Evolutionary conservation across 2,113 vertebrate genomes (phyloP), one percentile per base, ranked within the genome.

Genomic region (Nyctereutes procyonoides): DNA sequence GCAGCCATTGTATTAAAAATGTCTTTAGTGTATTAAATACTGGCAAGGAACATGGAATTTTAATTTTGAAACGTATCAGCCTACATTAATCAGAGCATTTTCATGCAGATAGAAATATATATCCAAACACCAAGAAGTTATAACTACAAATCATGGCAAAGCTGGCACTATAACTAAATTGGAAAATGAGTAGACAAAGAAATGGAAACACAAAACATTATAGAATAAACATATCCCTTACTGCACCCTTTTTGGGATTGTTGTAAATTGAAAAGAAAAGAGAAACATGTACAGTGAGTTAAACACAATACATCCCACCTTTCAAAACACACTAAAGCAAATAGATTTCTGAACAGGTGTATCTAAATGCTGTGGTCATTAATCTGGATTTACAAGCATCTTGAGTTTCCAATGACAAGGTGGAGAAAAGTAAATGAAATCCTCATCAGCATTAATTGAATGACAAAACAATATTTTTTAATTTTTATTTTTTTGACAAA

Each of bases 151-250:
- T 84, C 51, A 85, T 10, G 10, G 63, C 43, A 95, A 89, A 90
- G 53, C 28, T 51, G 43, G 83, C 9, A 93, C 26, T 63, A 73
- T 76, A 95, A 91, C 76, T 95, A 82, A 91, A 81, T 55, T 90
- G 69, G 67, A 97, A 97, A 93, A 96, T 43, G 69, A 69, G 30
- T 86, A 35, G 79, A 81, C 60, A 95, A 96, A 87, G 87, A 92
- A 95, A 90, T 90, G 30, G 79, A 95, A 95, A 63, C 69, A 76
- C 62, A 93, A 38, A 94, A 90, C 43, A 38, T 73, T 88, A 84
- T 32, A 73, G 62, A 89, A 9, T 92, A 96, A 93, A n/a, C 53
- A 73, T 62, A 20, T 95, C 30, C 26, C n/a, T 89, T 76, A 89
- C 17, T 88, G 48, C 48, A 87, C 69, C 43, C 22, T 91, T 88